Conservation (phyloP, 1,140 invertebrate species). For the Solen grandis region DNA sequence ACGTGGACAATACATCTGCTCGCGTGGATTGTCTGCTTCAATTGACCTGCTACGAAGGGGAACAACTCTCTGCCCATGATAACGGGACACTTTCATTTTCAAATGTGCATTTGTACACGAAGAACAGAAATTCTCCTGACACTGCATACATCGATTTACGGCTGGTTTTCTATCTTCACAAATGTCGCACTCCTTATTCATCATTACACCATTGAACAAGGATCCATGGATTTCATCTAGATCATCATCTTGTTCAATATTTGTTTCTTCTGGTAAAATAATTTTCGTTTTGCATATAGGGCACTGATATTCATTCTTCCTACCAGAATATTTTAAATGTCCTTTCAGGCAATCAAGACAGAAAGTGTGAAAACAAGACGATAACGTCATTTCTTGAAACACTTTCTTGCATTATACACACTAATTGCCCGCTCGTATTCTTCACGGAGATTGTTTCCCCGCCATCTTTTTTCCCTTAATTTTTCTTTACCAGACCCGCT, state of each 20-base stretch:
- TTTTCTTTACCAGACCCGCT: too few relatives aligned
- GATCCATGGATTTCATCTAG: neutral
- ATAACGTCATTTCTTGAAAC: constrained; percentile 40
- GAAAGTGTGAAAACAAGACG: constrained; percentile 41
- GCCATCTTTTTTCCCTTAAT: too few relatives aligned
- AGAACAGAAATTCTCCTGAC: constrained; percentile 24
- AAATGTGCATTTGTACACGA: constrained; percentile 41
- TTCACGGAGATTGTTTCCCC: constrained; percentile 14
- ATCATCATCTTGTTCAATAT: neutral
- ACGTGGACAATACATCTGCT: constrained; percentile 7
- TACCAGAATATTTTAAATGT: constrained; percentile 1
- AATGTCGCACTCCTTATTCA: constrained; percentile 19
- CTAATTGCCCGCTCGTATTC: constrained; percentile 20
- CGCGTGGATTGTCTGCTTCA: neutral
- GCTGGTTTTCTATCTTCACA: constrained; percentile 27
- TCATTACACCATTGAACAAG: neutral
- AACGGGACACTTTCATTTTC: constrained; percentile 45
- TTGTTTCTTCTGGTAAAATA: constrained; percentile 6
- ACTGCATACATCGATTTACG: constrained; percentile 41
- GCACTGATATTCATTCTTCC: constrained; percentile 9
- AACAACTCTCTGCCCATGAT: constrained; percentile 29
- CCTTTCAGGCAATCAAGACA: constrained; percentile 21
- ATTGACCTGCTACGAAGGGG: too few relatives aligned
- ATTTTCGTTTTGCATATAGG: constrained; percentile 29
- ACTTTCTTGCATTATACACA: constrained; percentile 32